A percentile compares a stretch with the other conserved stretches of the same genome.
Evolutionary conservation across 2,113 vertebrate genomes (phyloP).

Genomic region (Sinocyclocheilus anophthalmus): DNA sequence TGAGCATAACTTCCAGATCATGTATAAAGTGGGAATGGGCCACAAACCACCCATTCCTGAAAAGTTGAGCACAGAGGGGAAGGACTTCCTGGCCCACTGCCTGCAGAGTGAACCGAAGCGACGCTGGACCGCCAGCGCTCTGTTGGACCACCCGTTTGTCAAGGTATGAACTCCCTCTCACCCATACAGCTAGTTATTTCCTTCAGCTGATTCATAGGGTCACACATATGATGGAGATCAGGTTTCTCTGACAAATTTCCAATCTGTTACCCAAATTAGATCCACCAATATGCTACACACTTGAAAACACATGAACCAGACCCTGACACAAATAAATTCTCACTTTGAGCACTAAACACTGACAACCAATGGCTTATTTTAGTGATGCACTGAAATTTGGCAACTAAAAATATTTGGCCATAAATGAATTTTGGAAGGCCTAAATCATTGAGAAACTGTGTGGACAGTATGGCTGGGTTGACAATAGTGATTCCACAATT

Average conservation of each 20-base stretch:
- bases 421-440: no score
- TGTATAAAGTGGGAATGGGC: conserved; percentile 99
- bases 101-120: conserved; percentile 95
- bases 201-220: neutral
- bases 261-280: neutral
- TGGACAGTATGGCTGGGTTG: no score
- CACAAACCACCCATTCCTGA: conserved; percentile 97
- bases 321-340: no score
- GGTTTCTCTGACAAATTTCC: neutral
- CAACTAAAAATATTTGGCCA: no score
- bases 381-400: no score
- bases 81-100: conserved; percentile 94
- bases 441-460: no score
- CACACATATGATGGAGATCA: neutral
- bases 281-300: neutral
- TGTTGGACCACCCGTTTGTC: conserved; percentile 96
- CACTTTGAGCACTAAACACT: no score
- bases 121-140: conserved; percentile 94
- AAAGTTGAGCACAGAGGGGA: conserved; percentile 94
- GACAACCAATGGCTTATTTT: no score
- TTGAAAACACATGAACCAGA: neutral
- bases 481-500: no score
- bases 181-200: neutral
- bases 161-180: conserved; percentile 79
- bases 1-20: conserved; percentile 99